These are phyloP conservation scores for Nephrocerus scutellatus DNA, from an alignment of 2,888 invertebrate genomes.

Conservation along the genomic window DNA sequence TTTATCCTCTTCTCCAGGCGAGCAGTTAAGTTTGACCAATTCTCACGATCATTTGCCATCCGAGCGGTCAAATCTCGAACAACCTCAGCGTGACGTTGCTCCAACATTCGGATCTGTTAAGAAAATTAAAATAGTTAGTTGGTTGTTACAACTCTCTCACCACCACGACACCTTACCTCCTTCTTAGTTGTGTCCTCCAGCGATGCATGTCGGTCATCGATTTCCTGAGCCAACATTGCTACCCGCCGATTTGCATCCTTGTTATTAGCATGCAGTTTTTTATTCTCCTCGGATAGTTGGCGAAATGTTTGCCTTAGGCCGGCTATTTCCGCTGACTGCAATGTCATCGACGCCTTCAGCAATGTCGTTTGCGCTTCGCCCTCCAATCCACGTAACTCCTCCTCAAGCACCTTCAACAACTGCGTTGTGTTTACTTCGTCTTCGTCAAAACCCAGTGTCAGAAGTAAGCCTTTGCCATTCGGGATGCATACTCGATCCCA, in stretches of 20 bases:
- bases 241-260: conserved; percentile 77
- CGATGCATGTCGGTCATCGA: conserved; percentile 81
- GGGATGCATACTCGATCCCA: conserved; percentile 67
- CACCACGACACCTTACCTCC: conserved; percentile 25
- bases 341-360: conserved; percentile 55
- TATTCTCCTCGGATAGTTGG: conserved; percentile 67
- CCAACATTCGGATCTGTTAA: conserved; percentile 60
- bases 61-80: conserved; percentile 64
- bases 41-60: conserved; percentile 67
- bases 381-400: conserved; percentile 53
- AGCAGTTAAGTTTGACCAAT: conserved; percentile 54
- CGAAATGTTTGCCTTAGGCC: conserved; percentile 56
- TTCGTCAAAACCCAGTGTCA: conserved; percentile 60
- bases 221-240: conserved; percentile 75
- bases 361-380: conserved; percentile 41
- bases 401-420: conserved; percentile 61
- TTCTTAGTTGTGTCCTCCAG: conserved; percentile 68
- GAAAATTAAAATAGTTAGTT: conserved; percentile 5
- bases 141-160: neutral
- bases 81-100: conserved; percentile 70
- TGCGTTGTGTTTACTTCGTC: conserved; percentile 55
- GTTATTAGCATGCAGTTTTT: conserved; percentile 72
- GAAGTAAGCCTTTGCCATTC: conserved; percentile 58
- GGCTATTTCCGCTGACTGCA: conserved; percentile 62
- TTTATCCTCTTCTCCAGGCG: conserved; percentile 60